Percentiles rank a stretch among this genome's conserved stretches.
These are phyloP conservation scores for Coregonus ussuriensis DNA, from an alignment of 2,797 vertebrate genomes.

Conservation along the genomic window DNA sequence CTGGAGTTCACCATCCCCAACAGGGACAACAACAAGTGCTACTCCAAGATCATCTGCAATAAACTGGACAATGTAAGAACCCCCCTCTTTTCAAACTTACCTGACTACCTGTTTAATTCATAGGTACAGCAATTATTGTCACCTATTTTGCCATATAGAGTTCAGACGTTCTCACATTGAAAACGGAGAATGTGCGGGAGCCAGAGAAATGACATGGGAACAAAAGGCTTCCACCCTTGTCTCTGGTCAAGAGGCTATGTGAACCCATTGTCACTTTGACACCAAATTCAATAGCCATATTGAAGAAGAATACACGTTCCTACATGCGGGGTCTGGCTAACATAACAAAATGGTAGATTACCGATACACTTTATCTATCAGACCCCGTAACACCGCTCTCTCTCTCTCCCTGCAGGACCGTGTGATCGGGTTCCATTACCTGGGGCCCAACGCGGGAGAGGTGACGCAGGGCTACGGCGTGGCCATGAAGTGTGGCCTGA, in stretches of 20 bases:
- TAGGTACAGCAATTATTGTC: too few species aligned
- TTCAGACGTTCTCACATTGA: too few species aligned
- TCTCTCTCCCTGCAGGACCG: conserved; percentile 74
- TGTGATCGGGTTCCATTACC: conserved; percentile 91
- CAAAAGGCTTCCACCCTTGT: not conserved
- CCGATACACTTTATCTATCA: too few species aligned
- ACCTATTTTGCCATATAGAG: too few species aligned
- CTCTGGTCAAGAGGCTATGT: not conserved
- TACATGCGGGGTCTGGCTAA: too few species aligned
- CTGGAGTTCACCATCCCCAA: conserved; percentile 90
- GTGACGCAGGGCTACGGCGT: conserved; percentile 92
- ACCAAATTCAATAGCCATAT: too few species aligned
- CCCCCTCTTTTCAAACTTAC: not conserved
- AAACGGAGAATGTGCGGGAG: too few species aligned
- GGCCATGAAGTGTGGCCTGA: conserved; percentile 93
- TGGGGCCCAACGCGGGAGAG: conserved; percentile 96
- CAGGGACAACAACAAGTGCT: conserved; percentile 91
- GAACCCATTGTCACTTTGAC: not conserved
- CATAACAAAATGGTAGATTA: too few species aligned
- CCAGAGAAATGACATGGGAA: not conserved
- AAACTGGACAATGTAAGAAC: conserved; percentile 84
- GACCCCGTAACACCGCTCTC: too few species aligned
- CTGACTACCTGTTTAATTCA: too few species aligned
- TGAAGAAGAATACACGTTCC: too few species aligned
- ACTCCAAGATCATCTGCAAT: conserved; percentile 91